Evolutionary conservation across 1,140 invertebrate genomes (phyloP).

Genomic region (Microvelia longipes): DNA sequence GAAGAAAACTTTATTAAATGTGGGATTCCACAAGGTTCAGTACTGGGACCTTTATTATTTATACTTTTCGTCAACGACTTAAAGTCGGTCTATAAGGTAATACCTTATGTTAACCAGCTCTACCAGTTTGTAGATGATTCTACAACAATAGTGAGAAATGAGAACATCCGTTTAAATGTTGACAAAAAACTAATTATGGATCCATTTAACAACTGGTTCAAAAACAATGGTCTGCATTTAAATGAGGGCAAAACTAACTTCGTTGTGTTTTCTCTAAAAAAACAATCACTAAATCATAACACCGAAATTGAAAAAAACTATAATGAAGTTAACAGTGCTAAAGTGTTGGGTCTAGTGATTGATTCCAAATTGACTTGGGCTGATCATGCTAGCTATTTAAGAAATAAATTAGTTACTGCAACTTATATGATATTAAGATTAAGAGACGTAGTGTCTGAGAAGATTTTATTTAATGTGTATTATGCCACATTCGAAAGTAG

Average conservation of each 20-base stretch:
- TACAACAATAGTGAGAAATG: background rate
- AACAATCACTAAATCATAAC: background rate
- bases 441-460: background rate
- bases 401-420: background rate
- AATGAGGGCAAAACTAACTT: background rate
- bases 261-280: background rate
- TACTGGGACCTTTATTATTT: background rate
- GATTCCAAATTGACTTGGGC: background rate
- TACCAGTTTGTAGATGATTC: background rate
- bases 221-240: background rate
- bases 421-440: background rate
- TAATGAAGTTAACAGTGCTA: no score
- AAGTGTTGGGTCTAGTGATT: background rate
- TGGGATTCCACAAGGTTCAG: background rate
- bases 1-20: background rate
- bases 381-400: background rate
- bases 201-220: background rate
- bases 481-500: background rate
- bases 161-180: background rate
- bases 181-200: background rate
- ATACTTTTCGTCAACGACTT: background rate
- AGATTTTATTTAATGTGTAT: background rate
- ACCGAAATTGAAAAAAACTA: no score
- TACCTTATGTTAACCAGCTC: background rate
- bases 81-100: background rate